Base-by-base conservation (phyloP, 2,113 vertebrate species). In the Apeltes quadracus region DNA sequence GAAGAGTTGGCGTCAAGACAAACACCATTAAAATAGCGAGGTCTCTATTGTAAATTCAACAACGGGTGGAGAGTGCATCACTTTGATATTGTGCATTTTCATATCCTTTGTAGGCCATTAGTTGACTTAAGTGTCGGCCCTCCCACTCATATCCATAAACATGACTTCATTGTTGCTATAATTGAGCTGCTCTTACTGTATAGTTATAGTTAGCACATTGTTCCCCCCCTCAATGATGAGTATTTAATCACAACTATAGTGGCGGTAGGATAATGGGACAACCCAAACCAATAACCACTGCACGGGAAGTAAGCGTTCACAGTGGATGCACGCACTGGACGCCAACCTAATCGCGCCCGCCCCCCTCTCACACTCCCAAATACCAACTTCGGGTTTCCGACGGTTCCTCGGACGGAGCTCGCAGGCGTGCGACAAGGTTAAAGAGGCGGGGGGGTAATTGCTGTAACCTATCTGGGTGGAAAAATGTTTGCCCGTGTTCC, bases 371-470 rank as follows among this genome's bases (percentile, higher is more conserved):
- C n/a, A n/a, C n/a, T n/a, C n/a, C n/a, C n/a, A n/a, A 15, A 55
- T 54, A 43, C 23, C 63, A 81, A 81, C 43, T 38, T 43, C 18
- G 13, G 2, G 34, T 65, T 54, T 38, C 50, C 61, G 66, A 86
- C 23, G 69, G 67, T 82, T 84, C 88, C 75, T 73, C 72, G 63
- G 74, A 84, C 73, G 79, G 78, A 78, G 84, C 87, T 78, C 2
- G 75, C 78, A 78, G 80, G 84, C 85, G 53, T 75, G 82, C 36
- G 27, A 63, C 65, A 58, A 81, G 83, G 84, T 88, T 91, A 89
- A 91, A 90, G 78, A 91, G 87, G 88, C 86, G 77, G 81, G 77
- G 81, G 79, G 71, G 74, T 92, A 91, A 93, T 92, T 85, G 84
- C 84, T 91, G 87, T 84, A 87, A 90, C 87, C 74, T 88, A 87